Conservation (phyloP, 92 coral and sea anemone genomes). For the Porites divaricata region DNA sequence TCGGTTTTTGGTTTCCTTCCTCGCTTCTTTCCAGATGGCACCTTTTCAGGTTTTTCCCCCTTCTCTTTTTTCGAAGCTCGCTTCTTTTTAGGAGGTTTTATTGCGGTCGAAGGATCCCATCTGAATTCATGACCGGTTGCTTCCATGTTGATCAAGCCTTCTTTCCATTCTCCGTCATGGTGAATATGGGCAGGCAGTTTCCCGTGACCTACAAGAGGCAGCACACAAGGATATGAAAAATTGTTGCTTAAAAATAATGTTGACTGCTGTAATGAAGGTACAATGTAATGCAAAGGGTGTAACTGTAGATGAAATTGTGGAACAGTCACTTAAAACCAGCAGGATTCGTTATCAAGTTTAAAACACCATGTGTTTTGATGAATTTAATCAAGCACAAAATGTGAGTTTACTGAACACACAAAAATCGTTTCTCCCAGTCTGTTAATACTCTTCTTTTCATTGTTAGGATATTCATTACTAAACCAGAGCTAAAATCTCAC, state of each 20-base stretch:
- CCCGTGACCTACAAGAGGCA: constrained; percentile 21
- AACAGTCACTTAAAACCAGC: too few species aligned
- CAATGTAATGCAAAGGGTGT: not conserved
- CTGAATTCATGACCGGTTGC: constrained; percentile 54
- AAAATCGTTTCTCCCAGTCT: too few species aligned
- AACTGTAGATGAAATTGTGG: too few species aligned
- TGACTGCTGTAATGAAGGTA: not conserved
- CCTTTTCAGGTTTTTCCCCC: constrained; percentile 90
- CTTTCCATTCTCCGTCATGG: constrained; percentile 47
- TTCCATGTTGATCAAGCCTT: constrained; percentile 42
- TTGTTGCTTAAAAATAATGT: not conserved
- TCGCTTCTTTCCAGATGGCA: constrained; percentile 74
- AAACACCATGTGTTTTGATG: too few species aligned
- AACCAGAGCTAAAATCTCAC: too few species aligned
- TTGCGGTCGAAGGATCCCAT: constrained; percentile 56
- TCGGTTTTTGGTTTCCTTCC: constrained; percentile 95
- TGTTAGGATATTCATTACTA: too few species aligned
- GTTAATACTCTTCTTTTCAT: too few species aligned
- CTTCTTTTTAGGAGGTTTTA: constrained; percentile 90
- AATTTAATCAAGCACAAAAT: too few species aligned
- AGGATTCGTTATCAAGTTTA: too few species aligned
- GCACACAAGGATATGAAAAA: too few species aligned
- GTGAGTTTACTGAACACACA: too few species aligned
- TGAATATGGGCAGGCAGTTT: constrained; percentile 41
- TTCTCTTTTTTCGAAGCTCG: constrained; percentile 79